phyloP scores from a whole-genome alignment of 2,113 vertebrate genomes.

The Todiramphus chloris region DNA sequence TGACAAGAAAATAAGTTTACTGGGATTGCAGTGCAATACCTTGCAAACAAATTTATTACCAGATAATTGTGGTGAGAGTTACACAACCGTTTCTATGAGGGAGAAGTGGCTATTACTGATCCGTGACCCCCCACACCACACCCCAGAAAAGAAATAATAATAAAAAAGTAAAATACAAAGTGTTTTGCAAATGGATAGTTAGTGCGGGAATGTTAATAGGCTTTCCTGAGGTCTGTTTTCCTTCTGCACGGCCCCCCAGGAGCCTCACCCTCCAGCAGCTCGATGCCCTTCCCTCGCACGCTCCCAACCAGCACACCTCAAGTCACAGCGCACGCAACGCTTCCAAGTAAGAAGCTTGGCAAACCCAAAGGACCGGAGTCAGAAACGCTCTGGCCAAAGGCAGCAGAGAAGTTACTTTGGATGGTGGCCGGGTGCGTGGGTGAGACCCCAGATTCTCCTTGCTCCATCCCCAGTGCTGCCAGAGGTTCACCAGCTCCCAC shows the following conservation, averaged over 20 bases:
- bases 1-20: not conserved
- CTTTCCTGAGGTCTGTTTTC: not conserved
- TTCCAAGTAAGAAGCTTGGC: not conserved
- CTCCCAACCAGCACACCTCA: not conserved
- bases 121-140: too few relatives aligned
- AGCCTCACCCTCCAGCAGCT: not conserved
- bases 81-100: not conserved
- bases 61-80: not conserved
- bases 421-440: accelerated
- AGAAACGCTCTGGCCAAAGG: not conserved
- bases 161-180: not conserved
- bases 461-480: not conserved
- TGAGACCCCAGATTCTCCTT: accelerated
- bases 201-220: not conserved
- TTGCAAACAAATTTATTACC: not conserved
- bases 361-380: not conserved
- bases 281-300: accelerated
- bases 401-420: not conserved
- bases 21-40: not conserved
- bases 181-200: not conserved
- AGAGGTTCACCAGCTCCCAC: not conserved
- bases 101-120: not conserved
- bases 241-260: not conserved
- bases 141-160: too few relatives aligned
- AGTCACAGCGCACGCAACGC: not conserved